Evolutionary conservation across 2,797 vertebrate species (phyloP), one percentile per base, ranked within the genome.

Genomic region (Spondyliosoma cantharus): DNA sequence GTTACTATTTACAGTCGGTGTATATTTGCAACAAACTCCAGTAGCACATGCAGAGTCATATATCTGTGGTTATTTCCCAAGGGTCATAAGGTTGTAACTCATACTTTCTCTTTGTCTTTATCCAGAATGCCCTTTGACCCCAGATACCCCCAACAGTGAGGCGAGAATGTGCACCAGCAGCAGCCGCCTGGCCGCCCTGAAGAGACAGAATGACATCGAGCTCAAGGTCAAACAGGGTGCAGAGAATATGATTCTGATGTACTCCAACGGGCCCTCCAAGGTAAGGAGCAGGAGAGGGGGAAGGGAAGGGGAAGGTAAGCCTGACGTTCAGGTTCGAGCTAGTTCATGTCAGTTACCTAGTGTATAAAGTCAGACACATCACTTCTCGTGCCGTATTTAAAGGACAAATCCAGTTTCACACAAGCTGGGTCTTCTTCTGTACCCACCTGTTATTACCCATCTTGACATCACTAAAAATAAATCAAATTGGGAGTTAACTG

Each of bases 171-270:
- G 94, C 90, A 95, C 96, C 7, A 97, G 95, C 93, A 98, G 94
- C 92, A 96, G 96, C 88, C 96, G 96, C 83, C 93, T 99, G 85
- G 96, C 95, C 37, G 97, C 96, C 73, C 95, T 99, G 90, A 97
- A 98, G 91, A 97, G 97, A 79, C 97, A 98, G 87, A 94, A 97
- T 65, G 97, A 98, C 95, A 99, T 99, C 86, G 98, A 99, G 90
- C 94, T 98, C 83, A 99, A 99, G 93, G 98, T 99, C 90, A 99
- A 99, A 81, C 97, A 99, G 86, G 98, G 98, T 45, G 98, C 98
- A 2, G 98, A 99, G 90, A 99, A 99, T 93, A 99, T 99, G 98
- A 98, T 99, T 91, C 97, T 97, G 91, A 98, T 98, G 96, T 99
- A 99, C 93, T 97, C 97, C 80, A 98, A 98, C 84, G 97, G 97